Base-by-base conservation (phyloP, 2,888 invertebrate genomes). In the Idaea aversata region DNA sequence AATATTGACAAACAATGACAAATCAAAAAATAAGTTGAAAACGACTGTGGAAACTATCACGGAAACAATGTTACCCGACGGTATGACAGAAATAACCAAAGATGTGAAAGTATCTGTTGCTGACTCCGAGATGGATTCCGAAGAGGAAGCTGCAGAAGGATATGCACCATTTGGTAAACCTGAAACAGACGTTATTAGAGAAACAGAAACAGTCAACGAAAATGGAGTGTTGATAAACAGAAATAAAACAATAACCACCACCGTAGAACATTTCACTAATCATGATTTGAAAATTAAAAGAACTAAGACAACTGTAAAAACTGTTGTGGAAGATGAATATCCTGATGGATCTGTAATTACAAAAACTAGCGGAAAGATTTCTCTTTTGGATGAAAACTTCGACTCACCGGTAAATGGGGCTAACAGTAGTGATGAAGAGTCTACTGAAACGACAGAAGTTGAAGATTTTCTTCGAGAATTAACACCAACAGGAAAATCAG, bases 351-450 rank as follows among this genome's bases (percentile, higher is more conserved):
- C 90, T 16, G 71, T 89, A 2, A 80, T 87, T 15, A 88, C 85
- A 38, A 90, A 88, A 75, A 90, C 87, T 5, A 89, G 82, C 75
- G 90, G 91, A 82, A 91, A 88, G 72, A 80, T 88, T 58, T 86
- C 88, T 15, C 72, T 88, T 1, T 34, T 80, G 15, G 91, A 93
- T 75, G 84, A 88, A 72, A 70, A 63, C 65, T 62, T 85, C 13
- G 71, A 72, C 57, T 65, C 75, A 5, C 59, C 70, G 10, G 74
- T 77, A 4, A 68, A 70, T 62, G 66, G 68, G 65, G 57, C 71
- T 64, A 61, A 64, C 61, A 61, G 67, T 68, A 71, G 65, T 47
- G 68, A 76, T 65, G 71, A 76, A 59, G 73, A 67, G 72, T 59
- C 63, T 6, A 63, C 61, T 47, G 63, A 68, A 15, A 64, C 63